phyloP scores from a whole-genome alignment of 2,888 invertebrate genomes.

The Biston betularia region DNA sequence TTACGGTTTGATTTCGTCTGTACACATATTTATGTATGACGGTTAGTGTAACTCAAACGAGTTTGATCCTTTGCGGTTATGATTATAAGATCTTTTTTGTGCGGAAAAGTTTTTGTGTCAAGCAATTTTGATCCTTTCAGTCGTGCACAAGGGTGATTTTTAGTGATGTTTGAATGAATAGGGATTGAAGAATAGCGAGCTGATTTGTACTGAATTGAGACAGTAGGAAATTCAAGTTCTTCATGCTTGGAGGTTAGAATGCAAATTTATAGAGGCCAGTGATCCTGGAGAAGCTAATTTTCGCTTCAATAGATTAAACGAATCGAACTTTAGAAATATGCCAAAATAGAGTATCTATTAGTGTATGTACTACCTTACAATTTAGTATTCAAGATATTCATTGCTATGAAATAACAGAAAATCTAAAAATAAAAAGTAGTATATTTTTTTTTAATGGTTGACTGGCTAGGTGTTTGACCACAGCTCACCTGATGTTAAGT shows the following conservation, averaged over 20 bases:
- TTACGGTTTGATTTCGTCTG: constrained; percentile 7
- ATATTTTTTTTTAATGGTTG: too few relatives aligned
- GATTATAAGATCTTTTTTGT: neutral
- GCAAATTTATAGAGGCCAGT: constrained; percentile 6
- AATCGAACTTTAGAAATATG: neutral
- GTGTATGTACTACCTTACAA: too few relatives aligned
- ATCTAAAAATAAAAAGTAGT: too few relatives aligned
- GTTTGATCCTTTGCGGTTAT: constrained; percentile 17
- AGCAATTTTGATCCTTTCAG: constrained; percentile 17
- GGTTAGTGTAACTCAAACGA: constrained; percentile 3
- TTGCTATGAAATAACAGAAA: too few relatives aligned
- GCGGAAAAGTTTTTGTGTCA: neutral
- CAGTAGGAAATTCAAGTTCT: constrained; percentile 17
- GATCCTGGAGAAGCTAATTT: neutral
- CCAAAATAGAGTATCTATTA: too few relatives aligned
- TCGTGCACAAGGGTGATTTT: constrained; percentile 15
- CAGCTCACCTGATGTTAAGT: too few relatives aligned
- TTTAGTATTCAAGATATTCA: too few relatives aligned
- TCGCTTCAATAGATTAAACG: neutral
- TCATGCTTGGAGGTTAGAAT: constrained; percentile 7
- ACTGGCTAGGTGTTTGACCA: too few relatives aligned
- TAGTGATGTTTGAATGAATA: constrained; percentile 21
- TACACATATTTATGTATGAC: neutral
- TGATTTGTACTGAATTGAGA: constrained; percentile 25
- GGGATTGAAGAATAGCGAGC: constrained; percentile 24